These are phyloP conservation scores for Sarcophilus harrisii DNA, from an alignment of 2,797 vertebrate species.

Conservation along the genomic window DNA sequence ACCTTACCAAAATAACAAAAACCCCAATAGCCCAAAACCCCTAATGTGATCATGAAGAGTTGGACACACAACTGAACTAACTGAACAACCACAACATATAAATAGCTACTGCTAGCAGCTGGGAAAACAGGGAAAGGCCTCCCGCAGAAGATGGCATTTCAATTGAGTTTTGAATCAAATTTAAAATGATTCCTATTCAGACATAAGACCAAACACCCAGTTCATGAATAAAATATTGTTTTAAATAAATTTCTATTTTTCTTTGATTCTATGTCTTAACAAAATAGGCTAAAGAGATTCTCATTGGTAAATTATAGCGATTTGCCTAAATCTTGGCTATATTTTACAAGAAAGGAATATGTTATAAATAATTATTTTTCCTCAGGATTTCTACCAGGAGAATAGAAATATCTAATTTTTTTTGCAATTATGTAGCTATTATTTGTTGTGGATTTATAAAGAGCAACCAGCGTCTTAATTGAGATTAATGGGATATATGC, in stretches of 20 bases:
- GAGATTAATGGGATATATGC: not conserved
- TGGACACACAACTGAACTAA: not conserved
- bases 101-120: not conserved
- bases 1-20: not conserved
- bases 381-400: conserved; percentile 18
- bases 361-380: conserved; percentile 31
- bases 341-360: conserved; percentile 35
- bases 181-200: conserved; percentile 11
- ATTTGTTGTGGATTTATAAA: conserved; percentile 39
- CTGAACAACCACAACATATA: not conserved
- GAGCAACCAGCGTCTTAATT: conserved; percentile 12
- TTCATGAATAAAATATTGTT: conserved; percentile 34
- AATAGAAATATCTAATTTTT: conserved; percentile 30
- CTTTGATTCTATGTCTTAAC: conserved; percentile 8
- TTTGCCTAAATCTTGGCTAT: not conserved
- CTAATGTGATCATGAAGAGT: not conserved
- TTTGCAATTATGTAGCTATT: not conserved
- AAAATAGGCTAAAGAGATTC: not conserved
- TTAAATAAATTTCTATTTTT: conserved; percentile 19
- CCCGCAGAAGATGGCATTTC: not conserved
- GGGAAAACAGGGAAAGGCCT: not conserved
- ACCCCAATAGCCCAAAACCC: not conserved
- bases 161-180: not conserved
- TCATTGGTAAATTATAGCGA: conserved; percentile 2
- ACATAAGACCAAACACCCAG: conserved; percentile 24